Base-by-base conservation (phyloP, 2,888 invertebrate genomes). In the Chironomus riparius region DNA sequence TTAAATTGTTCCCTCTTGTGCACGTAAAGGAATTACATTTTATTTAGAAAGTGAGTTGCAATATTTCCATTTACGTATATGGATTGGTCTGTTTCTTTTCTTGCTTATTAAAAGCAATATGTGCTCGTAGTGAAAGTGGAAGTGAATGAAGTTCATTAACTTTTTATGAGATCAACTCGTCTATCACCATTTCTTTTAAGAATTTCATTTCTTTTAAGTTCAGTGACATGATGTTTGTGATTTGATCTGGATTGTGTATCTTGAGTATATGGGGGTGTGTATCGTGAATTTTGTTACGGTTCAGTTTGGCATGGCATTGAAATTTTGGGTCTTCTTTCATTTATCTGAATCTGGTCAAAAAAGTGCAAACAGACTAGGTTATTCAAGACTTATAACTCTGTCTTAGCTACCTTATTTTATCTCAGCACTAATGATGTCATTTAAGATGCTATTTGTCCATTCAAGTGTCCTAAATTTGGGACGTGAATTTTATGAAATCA, bases 21-120 rank as follows among this genome's bases (percentile, higher is more conserved):
- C 65, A 74, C 21, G 50, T 24, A 24, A 21, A 74, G 68, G 68
- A 68, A 74, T 74, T 68, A 74, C 74, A 38, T 38, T 38, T 68
- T 28, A 68, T 74, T 71, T 74, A 74, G 74, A 74, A 74, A 74
- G 74, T 74, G 65, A 74, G 74, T 74, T 74, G 38, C 28, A 24
- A 28, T 73, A 56, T 56, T 7, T 18, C 18, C 15, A 56, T 56
- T 18, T 18, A 56, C 56, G 18, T 65, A 65, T 22, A 65, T 65
- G 65, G 24, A 24, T 38, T 38, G 38, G 38, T 38, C 38, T 38
- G 38, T 38, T 38, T 38, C 13, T 15, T n/a, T 38, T 38, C 38
- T 38, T 38, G 38, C 38, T 38, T 38, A 38, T 38, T 38, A 38
- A 38, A 38, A 38, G 12, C 13, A 24, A 24, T 21, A 24, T 61